phyloP scores from a whole-genome alignment of 2,888 invertebrate genomes.

The Drymonia ruficornis region DNA sequence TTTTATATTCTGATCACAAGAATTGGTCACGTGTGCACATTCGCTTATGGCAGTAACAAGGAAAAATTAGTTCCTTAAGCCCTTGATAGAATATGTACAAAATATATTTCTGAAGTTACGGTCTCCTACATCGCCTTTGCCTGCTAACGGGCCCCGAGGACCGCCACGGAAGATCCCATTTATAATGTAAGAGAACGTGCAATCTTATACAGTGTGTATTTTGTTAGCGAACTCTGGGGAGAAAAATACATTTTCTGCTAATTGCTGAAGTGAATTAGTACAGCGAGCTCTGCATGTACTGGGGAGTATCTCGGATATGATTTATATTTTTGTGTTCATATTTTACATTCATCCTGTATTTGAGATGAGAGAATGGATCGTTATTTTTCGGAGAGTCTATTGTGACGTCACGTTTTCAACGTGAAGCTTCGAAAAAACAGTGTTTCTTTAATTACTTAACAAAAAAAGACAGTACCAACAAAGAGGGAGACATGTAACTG shows the following conservation, averaged over 20 bases:
- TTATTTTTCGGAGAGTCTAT: neutral
- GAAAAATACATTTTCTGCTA: constrained; percentile 41
- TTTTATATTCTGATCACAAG: no score
- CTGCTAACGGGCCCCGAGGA: constrained; percentile 27
- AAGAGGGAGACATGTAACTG: no score
- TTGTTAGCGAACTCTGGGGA: constrained; percentile 29
- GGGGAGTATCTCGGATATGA: constrained; percentile 9
- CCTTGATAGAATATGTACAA: neutral
- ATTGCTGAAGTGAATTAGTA: constrained; percentile 39
- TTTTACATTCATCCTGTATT: neutral
- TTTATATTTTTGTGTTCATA: neutral
- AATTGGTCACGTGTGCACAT: neutral
- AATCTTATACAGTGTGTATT: constrained; percentile 36
- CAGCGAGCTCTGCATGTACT: constrained; percentile 19
- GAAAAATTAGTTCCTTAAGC: neutral
- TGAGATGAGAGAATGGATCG: neutral
- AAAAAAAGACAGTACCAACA: no score
- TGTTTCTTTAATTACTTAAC: no score
- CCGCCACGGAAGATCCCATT: constrained; percentile 34
- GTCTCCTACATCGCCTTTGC: constrained; percentile 21
- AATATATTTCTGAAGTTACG: neutral
- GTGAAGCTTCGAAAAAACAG: neutral
- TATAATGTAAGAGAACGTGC: constrained; percentile 38
- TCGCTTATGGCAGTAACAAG: neutral
- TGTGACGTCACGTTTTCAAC: no score